These are phyloP conservation scores for Jordanella pulchra DNA, from an alignment of 2,797 vertebrate species.

Conservation along the genomic window DNA sequence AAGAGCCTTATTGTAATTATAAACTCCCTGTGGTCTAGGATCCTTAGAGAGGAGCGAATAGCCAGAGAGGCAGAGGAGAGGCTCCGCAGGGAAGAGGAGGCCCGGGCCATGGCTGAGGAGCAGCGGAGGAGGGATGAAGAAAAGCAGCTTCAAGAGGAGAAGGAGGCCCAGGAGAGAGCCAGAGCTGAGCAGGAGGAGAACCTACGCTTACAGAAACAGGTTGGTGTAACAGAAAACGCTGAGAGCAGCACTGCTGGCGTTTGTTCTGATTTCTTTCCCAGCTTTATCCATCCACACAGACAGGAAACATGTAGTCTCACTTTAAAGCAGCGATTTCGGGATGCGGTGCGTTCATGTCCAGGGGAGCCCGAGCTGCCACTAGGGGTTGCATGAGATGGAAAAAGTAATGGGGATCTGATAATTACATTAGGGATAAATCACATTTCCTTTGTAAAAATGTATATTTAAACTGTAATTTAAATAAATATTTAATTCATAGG, in stretches of 20 bases:
- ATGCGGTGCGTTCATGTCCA: too few species aligned
- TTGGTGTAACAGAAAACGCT: not conserved
- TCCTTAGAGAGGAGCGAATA: constrained; percentile 82
- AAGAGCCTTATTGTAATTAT: constrained; percentile 16
- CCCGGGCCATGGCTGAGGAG: constrained; percentile 79
- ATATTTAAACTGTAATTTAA: too few species aligned
- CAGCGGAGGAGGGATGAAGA: constrained; percentile 77
- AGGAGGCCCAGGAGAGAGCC: constrained; percentile 86
- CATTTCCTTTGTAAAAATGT: too few species aligned
- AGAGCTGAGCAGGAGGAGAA: constrained; percentile 86
- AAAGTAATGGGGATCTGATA: too few species aligned
- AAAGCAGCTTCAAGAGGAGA: constrained; percentile 83
- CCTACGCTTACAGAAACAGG: constrained; percentile 92
- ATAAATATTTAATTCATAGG: too few species aligned
- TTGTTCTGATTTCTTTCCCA: too few species aligned
- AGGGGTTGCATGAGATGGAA: too few species aligned
- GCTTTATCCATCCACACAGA: too few species aligned
- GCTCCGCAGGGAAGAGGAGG: constrained; percentile 83
- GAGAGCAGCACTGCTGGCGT: not conserved
- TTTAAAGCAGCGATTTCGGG: too few species aligned
- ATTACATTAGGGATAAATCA: too few species aligned
- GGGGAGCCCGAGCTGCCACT: too few species aligned
- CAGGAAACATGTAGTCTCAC: not conserved
- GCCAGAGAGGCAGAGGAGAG: constrained; percentile 84
- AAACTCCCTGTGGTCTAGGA: constrained; percentile 61